Evolutionary conservation across 2,797 vertebrate genomes (phyloP).

Genomic region (Lepus townsendii): DNA sequence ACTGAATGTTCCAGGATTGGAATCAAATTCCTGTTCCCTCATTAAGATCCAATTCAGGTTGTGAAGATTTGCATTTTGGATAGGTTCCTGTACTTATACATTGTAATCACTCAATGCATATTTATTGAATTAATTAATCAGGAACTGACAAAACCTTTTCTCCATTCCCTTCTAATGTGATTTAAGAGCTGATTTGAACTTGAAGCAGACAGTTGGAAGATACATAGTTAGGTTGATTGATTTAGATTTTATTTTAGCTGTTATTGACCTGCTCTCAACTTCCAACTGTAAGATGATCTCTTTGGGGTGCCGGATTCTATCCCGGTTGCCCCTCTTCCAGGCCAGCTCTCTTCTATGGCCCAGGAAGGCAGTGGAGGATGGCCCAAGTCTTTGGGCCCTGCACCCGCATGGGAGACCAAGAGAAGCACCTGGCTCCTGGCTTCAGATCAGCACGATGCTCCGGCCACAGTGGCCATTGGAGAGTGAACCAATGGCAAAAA

Average conservation of each 20-base stretch:
- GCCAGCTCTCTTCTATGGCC: too few species aligned
- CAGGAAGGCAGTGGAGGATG: too few species aligned
- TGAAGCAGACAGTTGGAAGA: neutral
- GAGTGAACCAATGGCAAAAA: too few species aligned
- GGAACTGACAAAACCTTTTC: constrained; percentile 23
- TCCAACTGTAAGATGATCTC: neutral
- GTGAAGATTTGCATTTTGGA: constrained; percentile 59
- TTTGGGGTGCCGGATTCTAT: neutral
- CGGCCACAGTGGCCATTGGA: too few species aligned
- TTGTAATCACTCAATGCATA: neutral
- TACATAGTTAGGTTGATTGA: neutral
- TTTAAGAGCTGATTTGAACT: constrained; percentile 58
- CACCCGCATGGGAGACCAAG: too few species aligned
- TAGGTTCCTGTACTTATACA: constrained; percentile 34
- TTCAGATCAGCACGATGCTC: too few species aligned
- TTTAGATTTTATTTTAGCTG: neutral
- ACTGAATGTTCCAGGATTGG: constrained; percentile 14
- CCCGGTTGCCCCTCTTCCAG: too few species aligned
- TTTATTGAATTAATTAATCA: constrained; percentile 56
- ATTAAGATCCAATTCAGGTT: constrained; percentile 43
- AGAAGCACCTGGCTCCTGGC: too few species aligned
- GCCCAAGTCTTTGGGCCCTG: too few species aligned
- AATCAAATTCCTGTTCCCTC: constrained; percentile 39
- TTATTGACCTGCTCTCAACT: neutral
- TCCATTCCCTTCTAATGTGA: neutral